These are phyloP conservation scores for Parascotia fuliginaria DNA, from an alignment of 2,888 invertebrate genomes.

Conservation along the genomic window DNA sequence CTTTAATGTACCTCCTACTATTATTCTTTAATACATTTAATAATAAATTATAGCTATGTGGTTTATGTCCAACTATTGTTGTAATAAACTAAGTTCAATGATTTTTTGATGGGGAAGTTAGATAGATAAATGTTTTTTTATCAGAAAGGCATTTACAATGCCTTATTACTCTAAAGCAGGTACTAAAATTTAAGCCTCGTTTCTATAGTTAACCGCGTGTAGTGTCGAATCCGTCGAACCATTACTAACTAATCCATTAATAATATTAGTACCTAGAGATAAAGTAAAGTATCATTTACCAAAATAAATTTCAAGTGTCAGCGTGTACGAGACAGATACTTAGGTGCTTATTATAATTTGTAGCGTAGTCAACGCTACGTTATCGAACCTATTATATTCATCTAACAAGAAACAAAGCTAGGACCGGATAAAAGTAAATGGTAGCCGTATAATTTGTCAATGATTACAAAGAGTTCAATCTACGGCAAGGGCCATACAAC, in stretches of 20 bases:
- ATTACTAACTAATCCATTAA: neutral
- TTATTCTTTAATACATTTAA: neutral
- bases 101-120: too few relatives aligned
- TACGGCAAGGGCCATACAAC: constrained; percentile 55
- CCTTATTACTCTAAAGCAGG: too few relatives aligned
- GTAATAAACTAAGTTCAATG: too few relatives aligned
- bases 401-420: constrained; percentile 49
- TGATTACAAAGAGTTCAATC: constrained; percentile 74
- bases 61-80: too few relatives aligned
- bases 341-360: constrained; percentile 41
- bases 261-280: neutral
- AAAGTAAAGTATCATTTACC: constrained; percentile 22
- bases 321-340: constrained; percentile 15
- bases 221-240: too few relatives aligned
- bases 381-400: constrained; percentile 50
- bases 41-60: too few relatives aligned
- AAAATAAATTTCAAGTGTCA: constrained; percentile 43
- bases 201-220: too few relatives aligned
- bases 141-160: too few relatives aligned
- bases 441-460: constrained; percentile 77
- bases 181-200: too few relatives aligned
- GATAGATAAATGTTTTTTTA: too few relatives aligned
- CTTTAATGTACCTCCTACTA: neutral
- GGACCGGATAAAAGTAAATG: constrained; percentile 66
- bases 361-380: constrained; percentile 34